Evolutionary conservation across 2,797 vertebrate genomes (phyloP), one percentile per base, ranked within the genome.

Genomic region (Danionella dracula): DNA sequence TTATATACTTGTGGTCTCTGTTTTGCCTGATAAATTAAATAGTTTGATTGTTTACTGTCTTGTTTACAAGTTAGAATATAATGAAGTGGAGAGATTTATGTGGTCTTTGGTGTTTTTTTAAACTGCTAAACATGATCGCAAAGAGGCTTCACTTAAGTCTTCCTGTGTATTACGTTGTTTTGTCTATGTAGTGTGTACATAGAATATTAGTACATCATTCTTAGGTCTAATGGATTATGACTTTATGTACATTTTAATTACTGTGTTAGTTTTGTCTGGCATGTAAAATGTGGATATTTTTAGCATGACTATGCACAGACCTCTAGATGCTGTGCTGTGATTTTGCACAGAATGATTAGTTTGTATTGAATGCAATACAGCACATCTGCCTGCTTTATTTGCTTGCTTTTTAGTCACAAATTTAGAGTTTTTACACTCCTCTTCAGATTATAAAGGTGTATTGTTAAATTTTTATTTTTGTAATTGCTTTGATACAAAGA

Each of bases 401-500:
- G 70, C 57, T 82, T 85, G 67, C 72, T 83, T 55, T 81, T 23
- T 63, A 65, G 56, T 44, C 77, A 72, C 83, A 55, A 80, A 77
- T 79, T 83, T 35, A 77, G 61, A 73, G 77, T 72, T 75, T 21
- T 79, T 8, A 79, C 60, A 75, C 48, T 68, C 45, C 55, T 73
- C 72, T 75, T 74, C 64, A 79, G 82, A 83, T 75, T 78, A 72
- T 69, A 62, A 80, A 73, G 68, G 71, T 77, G 78, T 82, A 68
- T 72, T 78, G 73, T 82, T 82, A 72, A 83, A 87, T 82, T 74
- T 88, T 90, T 90, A 89, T 90, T 90, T 91, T 90, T 89, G 75
- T 89, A 90, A 89, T 88, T 91, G 56, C 83, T 90, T 90, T 89
- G 84, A 90, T 90, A 90, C 87, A 81, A 72, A 86, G 61, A 81